Evolutionary conservation across 2,888 invertebrate genomes (phyloP), one percentile per base, ranked within the genome.

Genomic region (Nomada fucata): DNA sequence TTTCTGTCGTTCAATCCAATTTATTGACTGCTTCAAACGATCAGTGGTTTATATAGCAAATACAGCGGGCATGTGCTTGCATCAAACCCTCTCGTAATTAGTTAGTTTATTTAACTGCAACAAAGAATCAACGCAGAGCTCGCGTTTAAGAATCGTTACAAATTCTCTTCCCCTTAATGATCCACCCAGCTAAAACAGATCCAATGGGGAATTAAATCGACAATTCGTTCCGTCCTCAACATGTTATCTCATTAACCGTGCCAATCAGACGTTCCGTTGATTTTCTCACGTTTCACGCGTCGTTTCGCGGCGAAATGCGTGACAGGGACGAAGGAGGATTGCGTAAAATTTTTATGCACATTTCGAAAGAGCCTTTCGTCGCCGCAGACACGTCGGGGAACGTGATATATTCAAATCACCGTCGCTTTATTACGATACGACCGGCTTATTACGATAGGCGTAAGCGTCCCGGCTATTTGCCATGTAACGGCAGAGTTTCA

Each of bases 401-500:
- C 59, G 74, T 70, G 68, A 77, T 80, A 78, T 79, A 83, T 79
- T 81, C 65, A 72, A 86, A 83, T 76, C 64, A 67, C 55, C 64
- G 69, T 63, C 72, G 71, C 42, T 78, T 67, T 53, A 55, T 78
- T 75, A 65, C 67, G 67, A 68, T 44, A 26, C 71, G 59, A 64
- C 52, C 57, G 55, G 52, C 65, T 72, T 75, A 69, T 81, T 81
- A 68, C 70, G 78, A 79, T 50, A 69, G 13, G 4, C 15, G 11
- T 47, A 18, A 70, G 76, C 29, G 52, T 26, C n/a, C 59, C 55
- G 68, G 44, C 59, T 73, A 84, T 77, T 81, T 72, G 69, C 76
- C 78, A 76, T 74, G 69, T 82, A 85, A 85, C 82, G 83, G 81
- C 74, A 81, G 73, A 73, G 69, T 83, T 84, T 78, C 72, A 64